Percentiles rank a stretch among this genome's conserved stretches.
These are phyloP conservation scores for Suillia variegata DNA, from an alignment of 2,888 invertebrate species.

Conservation along the genomic window DNA sequence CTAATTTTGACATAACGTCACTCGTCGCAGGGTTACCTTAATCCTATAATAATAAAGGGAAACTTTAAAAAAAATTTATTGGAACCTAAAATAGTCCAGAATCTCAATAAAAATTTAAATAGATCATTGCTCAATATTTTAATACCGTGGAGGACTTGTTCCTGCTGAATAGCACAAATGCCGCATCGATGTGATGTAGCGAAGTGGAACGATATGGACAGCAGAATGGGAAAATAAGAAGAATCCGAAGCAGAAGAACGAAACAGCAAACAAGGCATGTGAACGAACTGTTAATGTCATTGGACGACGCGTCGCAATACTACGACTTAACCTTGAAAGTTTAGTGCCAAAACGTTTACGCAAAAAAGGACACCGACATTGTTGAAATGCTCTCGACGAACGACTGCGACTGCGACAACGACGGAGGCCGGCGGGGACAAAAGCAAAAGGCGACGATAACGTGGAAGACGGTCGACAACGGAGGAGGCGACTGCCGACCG, in stretches of 20 bases:
- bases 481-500: too few species aligned
- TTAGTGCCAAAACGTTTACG: constrained; percentile 35
- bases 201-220: background rate
- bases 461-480: background rate
- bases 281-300: constrained; percentile 49
- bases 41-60: too few species aligned
- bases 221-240: background rate
- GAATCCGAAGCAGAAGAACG: too few species aligned
- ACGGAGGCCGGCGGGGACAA: background rate
- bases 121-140: too few species aligned
- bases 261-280: constrained; percentile 21
- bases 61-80: too few species aligned
- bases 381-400: background rate
- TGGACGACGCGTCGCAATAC: constrained; percentile 43
- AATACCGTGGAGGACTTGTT: too few species aligned
- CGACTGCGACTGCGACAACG: background rate
- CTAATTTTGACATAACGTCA: too few species aligned
- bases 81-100: too few species aligned
- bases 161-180: too few species aligned
- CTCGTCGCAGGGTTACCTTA: too few species aligned
- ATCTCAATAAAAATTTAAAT: too few species aligned
- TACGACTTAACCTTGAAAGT: constrained; percentile 53
- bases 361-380: constrained; percentile 41
- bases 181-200: too few species aligned
- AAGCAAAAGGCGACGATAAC: background rate